Percentiles rank a stretch among this genome's conserved stretches.
Conservation (phyloP, 1,140 invertebrate species). For the Brachionus calyciflorus region DNA sequence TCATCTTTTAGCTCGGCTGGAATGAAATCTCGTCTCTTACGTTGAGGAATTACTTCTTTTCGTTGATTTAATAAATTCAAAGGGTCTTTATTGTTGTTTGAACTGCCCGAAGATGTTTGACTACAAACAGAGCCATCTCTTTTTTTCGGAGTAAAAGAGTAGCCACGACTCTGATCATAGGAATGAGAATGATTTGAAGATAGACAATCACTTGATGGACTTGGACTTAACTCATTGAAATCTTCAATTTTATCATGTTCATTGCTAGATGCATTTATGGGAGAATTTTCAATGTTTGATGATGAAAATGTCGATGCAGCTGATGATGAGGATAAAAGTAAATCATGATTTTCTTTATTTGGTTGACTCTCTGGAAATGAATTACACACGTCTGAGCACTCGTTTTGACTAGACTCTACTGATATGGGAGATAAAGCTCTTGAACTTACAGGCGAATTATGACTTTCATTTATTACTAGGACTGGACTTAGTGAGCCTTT, state of each 20-base stretch:
- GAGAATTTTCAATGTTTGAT: background rate
- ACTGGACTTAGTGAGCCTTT: background rate
- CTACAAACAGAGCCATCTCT: constrained; percentile 3
- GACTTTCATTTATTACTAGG: background rate
- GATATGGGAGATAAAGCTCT: background rate
- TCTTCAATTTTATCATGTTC: constrained; percentile 23
- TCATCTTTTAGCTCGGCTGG: constrained; percentile 95
- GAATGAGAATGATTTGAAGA: constrained; percentile 13
- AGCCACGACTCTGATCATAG: background rate
- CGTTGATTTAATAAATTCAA: background rate
- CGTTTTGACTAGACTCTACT: constrained; percentile 4
- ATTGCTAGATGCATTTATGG: background rate
- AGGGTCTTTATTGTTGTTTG: background rate
- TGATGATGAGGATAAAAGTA: background rate
- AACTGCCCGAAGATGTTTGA: constrained; percentile 4
- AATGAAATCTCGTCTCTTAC: constrained; percentile 67
- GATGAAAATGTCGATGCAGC: background rate
- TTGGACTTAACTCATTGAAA: constrained; percentile 24
- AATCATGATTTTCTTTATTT: background rate
- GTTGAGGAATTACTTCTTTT: constrained; percentile 44
- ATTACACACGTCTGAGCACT: background rate
- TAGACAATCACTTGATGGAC: constrained; percentile 32
- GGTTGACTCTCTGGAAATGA: background rate
- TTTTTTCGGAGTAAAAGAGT: background rate
- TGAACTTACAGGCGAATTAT: background rate